Conservation (phyloP, 2,113 vertebrate species). For the Meles meles region DNA sequence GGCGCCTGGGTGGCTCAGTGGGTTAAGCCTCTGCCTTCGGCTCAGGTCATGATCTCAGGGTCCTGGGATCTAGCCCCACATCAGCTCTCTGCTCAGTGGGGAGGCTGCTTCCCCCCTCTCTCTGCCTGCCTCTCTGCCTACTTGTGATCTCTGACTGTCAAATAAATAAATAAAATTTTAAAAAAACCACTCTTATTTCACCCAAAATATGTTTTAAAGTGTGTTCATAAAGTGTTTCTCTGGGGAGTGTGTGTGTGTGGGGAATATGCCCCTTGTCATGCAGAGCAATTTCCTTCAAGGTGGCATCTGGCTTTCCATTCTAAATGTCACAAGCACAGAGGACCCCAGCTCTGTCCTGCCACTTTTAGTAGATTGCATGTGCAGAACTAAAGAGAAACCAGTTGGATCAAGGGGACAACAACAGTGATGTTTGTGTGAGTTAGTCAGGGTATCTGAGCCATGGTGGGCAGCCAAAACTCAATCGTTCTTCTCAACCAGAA, state of each 20-base stretch:
- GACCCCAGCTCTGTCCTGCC: neutral
- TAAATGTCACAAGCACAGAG: neutral
- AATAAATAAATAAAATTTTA: too few relatives aligned
- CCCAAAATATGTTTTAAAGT: neutral
- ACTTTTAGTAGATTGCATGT: neutral
- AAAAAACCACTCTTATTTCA: neutral
- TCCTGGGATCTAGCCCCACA: too few relatives aligned
- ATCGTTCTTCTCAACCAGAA: neutral
- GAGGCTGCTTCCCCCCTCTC: too few relatives aligned
- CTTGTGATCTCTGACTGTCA: too few relatives aligned
- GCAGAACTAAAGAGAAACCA: neutral
- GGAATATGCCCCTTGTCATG: neutral
- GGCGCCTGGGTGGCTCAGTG: too few relatives aligned
- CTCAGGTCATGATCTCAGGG: too few relatives aligned
- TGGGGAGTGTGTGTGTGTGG: too few relatives aligned
- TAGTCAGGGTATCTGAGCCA: neutral
- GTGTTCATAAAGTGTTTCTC: neutral
- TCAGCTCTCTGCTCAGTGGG: too few relatives aligned
- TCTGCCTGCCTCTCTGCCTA: too few relatives aligned
- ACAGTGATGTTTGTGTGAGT: neutral
- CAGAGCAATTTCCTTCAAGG: neutral
- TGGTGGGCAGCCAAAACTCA: neutral
- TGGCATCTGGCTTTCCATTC: neutral
- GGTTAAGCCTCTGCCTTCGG: too few relatives aligned
- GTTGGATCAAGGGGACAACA: neutral